phyloP scores from a whole-genome alignment of 2,797 vertebrate species.

The Amniataba percoides region DNA sequence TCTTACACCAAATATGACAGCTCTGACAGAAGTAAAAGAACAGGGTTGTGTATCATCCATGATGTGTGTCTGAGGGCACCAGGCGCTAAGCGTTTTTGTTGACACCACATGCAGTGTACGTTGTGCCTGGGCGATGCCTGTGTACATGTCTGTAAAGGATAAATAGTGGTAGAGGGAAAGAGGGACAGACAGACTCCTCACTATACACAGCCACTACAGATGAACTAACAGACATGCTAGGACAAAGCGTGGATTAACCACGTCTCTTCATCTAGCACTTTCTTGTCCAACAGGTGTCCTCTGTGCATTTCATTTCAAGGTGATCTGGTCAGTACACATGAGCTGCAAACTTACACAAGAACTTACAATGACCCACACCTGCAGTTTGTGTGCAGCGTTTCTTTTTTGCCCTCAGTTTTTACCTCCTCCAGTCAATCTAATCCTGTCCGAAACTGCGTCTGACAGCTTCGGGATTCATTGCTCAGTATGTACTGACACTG shows the following conservation, averaged over 20 bases:
- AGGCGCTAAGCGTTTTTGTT: constrained; percentile 58
- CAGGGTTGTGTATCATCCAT: constrained; percentile 40
- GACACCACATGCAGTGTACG: constrained; percentile 65
- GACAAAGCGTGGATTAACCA: neutral
- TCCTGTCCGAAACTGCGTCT: neutral
- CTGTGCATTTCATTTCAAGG: neutral
- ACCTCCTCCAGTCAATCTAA: neutral
- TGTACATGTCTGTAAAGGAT: constrained; percentile 53
- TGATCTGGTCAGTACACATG: neutral
- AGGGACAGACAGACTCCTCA: constrained; percentile 15
- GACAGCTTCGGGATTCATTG: neutral
- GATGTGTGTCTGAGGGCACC: constrained; percentile 51
- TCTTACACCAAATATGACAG: constrained; percentile 12
- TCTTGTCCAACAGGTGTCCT: neutral
- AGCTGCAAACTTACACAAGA: neutral
- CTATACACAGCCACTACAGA: neutral
- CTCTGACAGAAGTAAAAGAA: constrained; percentile 6
- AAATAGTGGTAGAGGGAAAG: constrained; percentile 67
- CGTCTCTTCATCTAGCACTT: neutral
- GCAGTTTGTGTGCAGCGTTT: too few relatives aligned
- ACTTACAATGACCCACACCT: neutral
- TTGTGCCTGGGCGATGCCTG: constrained; percentile 60
- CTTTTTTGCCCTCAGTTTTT: too few relatives aligned
- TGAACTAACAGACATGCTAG: neutral
- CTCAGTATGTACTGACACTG: neutral